Evolutionary conservation across 2,113 vertebrate genomes (phyloP).

Genomic region (Dromaius novaehollandiae): DNA sequence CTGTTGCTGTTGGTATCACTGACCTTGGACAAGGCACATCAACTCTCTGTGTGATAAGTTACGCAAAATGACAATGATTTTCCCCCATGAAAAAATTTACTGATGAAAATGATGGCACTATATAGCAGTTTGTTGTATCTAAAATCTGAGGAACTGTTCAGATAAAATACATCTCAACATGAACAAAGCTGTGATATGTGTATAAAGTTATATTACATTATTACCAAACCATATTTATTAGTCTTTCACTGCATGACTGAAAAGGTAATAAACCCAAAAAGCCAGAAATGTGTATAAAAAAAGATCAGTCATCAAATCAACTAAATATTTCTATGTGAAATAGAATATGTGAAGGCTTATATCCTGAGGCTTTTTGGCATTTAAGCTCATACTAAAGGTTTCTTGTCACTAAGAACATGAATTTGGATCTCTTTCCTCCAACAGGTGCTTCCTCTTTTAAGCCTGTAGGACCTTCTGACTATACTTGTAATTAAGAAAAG

Average conservation of each 20-base stretch:
- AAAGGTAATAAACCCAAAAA: slow-evolving; percentile 14
- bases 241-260: not conserved
- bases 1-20: not conserved
- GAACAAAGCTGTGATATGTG: not conserved
- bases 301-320: not conserved
- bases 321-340: not conserved
- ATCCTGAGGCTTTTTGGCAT: not conserved
- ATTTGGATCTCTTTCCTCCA: not conserved
- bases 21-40: not conserved
- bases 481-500: slow-evolving; percentile 13
- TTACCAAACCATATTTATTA: not conserved
- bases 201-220: not conserved
- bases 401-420: not conserved
- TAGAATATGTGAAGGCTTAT: not conserved
- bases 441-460: not conserved
- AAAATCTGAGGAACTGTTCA: not conserved
- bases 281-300: not conserved
- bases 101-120: not conserved
- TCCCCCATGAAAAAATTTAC: not conserved
- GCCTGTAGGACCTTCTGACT: not conserved
- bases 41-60: not conserved
- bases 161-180: not conserved
- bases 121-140: not conserved
- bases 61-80: not conserved
- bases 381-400: not conserved